Evolutionary conservation across 1,140 invertebrate genomes (phyloP), one percentile per base, ranked within the genome.

Genomic region (Oedothorax gibbosus): DNA sequence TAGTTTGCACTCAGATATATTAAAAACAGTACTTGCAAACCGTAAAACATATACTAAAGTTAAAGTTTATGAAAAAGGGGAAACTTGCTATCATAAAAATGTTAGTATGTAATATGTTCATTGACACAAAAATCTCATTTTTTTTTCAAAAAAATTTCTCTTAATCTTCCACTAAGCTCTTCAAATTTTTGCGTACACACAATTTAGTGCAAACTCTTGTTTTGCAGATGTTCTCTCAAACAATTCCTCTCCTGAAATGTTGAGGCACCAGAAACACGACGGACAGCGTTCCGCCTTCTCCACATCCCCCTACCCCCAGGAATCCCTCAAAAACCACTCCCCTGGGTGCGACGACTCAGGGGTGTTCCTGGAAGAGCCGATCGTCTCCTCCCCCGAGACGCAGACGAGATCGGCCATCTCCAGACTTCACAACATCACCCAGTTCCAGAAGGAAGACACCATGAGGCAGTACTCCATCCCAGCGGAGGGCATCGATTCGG

Each of bases 301-400:
- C 9, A 50, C n/a, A 6, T 18, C 79, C 1, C 49, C 72, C 5
- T 21, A 73, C 18, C 35, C 68, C 14, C 20, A 82, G 14, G 35
- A 83, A 11, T 62, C 75, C 7, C 21, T 21, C 14, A 84, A 76
- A 21, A 57, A 82, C 56, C 79, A 85, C 21, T 85, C 83, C 7
- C 62, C 83, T 0, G 83, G 83, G 9, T 85, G 83, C n/a, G 83
- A 85, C 75, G 83, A 85, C 21, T 85, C 83, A 2, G 83, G 83
- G 8, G 83, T 85, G n/a, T 85, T 85, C 35, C 50, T 85, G 0
- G 83, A 85, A 69, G 83, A 85, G 14, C 64, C 65, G 6, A 18
- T 82, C 10, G 35, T 57, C n/a, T 76, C 73, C 10, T 69, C 83
- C 15, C 83, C 83, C 0, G 75, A 85, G 57, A 84, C 79, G 7